Percentiles rank a stretch among this genome's conserved stretches.
phyloP scores from a whole-genome alignment of 2,113 vertebrate species.

The Toxotes jaculatrix region DNA sequence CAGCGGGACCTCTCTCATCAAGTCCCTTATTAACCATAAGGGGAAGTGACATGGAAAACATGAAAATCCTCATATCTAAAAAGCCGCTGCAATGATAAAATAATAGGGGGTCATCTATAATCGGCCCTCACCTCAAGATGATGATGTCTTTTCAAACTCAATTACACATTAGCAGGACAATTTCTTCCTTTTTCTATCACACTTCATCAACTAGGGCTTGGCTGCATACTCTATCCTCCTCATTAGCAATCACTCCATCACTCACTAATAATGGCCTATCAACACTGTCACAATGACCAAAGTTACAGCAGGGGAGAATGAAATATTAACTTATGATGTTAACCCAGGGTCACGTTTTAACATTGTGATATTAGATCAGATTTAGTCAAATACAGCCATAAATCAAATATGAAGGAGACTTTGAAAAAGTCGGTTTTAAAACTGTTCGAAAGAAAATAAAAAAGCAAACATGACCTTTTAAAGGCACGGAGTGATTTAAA shows the following conservation, averaged over 20 bases:
- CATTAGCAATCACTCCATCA: conserved; percentile 83
- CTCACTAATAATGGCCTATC: conserved; percentile 83
- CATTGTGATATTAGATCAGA: conserved; percentile 66
- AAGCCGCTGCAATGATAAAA: conserved; percentile 68
- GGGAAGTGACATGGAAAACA: conserved; percentile 72
- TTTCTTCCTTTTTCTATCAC: conserved; percentile 82
- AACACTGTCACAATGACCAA: conserved; percentile 79
- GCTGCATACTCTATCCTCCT: conserved; percentile 69
- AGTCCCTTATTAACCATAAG: conserved; percentile 62
- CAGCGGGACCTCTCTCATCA: conserved; percentile 38
- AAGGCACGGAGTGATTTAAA: conserved; percentile 28
- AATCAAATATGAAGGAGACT: conserved; percentile 49
- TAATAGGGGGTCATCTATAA: conserved; percentile 75
- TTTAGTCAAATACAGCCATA: conserved; percentile 53
- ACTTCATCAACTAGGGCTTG: conserved; percentile 79
- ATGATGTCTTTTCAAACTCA: conserved; percentile 82
- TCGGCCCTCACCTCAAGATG: conserved; percentile 66
- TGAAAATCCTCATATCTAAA: conserved; percentile 58
- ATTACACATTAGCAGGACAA: conserved; percentile 80
- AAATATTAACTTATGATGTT: conserved; percentile 83
- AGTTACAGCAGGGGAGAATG: conserved; percentile 77
- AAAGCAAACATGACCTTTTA: conserved; percentile 14
- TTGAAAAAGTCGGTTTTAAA: conserved; percentile 18
- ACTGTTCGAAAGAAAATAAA: conserved; percentile 30
- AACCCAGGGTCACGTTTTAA: conserved; percentile 67